Percentiles rank a stretch among this genome's conserved stretches.
Conservation (phyloP, 1,140 invertebrate genomes). For the Heliothis virescens region DNA sequence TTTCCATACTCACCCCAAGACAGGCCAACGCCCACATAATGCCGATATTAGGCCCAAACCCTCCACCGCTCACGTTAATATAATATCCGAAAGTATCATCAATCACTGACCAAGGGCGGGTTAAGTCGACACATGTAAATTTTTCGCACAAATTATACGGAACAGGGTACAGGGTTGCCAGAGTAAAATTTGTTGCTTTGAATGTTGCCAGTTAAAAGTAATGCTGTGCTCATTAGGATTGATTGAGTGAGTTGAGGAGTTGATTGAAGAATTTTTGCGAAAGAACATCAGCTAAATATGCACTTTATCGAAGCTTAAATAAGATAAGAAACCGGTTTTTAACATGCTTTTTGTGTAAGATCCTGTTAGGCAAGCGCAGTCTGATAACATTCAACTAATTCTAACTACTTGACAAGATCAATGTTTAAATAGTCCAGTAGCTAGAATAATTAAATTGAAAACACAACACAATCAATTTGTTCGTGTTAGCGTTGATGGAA, state of each 20-base stretch:
- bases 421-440: no score
- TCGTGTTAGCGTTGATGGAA: no score
- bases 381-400: no score
- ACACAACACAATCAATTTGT: no score
- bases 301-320: not conserved
- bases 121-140: slow-evolving; percentile 85
- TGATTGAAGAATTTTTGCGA: not conserved
- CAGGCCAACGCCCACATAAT: slow-evolving; percentile 35
- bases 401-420: no score
- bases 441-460: no score
- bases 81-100: slow-evolving; percentile 79
- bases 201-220: slow-evolving; percentile 20
- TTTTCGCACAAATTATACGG: slow-evolving; percentile 75
- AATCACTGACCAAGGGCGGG: slow-evolving; percentile 76
- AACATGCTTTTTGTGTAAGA: no score
- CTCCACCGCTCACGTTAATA: slow-evolving; percentile 68
- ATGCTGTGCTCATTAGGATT: slow-evolving; percentile 15
- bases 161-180: slow-evolving; percentile 63
- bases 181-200: slow-evolving; percentile 59
- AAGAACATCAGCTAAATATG: not conserved
- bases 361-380: no score
- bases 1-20: slow-evolving; percentile 21
- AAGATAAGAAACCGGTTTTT: not conserved
- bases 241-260: slow-evolving; percentile 9
- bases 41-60: slow-evolving; percentile 16